phyloP scores from a whole-genome alignment of 2,797 vertebrate genomes.

The Micropoecilia bifurca region DNA sequence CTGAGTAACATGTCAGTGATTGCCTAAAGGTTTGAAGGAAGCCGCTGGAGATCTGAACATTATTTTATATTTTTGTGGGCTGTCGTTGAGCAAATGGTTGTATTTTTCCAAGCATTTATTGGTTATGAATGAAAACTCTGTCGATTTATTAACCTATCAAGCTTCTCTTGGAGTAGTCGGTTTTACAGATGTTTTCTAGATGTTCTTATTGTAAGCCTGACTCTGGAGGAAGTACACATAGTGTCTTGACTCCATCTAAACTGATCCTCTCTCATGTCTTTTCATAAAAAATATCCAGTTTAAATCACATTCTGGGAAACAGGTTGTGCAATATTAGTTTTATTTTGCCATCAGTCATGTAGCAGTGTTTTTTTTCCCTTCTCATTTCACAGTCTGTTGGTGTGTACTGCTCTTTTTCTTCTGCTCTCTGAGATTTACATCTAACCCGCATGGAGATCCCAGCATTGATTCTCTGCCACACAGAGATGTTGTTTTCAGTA shows the following conservation, averaged over 20 bases:
- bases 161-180: background rate
- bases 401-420: slow-evolving; percentile 61
- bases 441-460: slow-evolving; percentile 60
- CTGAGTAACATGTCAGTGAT: slow-evolving; percentile 28
- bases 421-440: slow-evolving; percentile 61
- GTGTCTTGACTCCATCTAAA: slow-evolving; percentile 4
- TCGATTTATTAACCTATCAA: background rate
- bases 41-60: background rate
- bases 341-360: slow-evolving; percentile 52
- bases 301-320: slow-evolving; percentile 52
- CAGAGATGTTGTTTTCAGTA: slow-evolving; percentile 65
- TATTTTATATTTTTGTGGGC: slow-evolving; percentile 18
- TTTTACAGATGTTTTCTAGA: slow-evolving; percentile 3
- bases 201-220: slow-evolving; percentile 1
- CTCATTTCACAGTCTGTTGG: slow-evolving; percentile 57
- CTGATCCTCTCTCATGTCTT: slow-evolving; percentile 12
- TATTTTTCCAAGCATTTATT: background rate
- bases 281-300: slow-evolving; percentile 20
- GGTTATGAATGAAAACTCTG: background rate
- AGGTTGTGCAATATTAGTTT: slow-evolving; percentile 33
- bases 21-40: slow-evolving; percentile 34
- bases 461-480: slow-evolving; percentile 68
- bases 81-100: slow-evolving; percentile 30
- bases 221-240: background rate
- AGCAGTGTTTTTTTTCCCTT: slow-evolving; percentile 44